Evolutionary conservation across 2,113 vertebrate species (phyloP).

Genomic region (Rhadina sibilatrix): DNA sequence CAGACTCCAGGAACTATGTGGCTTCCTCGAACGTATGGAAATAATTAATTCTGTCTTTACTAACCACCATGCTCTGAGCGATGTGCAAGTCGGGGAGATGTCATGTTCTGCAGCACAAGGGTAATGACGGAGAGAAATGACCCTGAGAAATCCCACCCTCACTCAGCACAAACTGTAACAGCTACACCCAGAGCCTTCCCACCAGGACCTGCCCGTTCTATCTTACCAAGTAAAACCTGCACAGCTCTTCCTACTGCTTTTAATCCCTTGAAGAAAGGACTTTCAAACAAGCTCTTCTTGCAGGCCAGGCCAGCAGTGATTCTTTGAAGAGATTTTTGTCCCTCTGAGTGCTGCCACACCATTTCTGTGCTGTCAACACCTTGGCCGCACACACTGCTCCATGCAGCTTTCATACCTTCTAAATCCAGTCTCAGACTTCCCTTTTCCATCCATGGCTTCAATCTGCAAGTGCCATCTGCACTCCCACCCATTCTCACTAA

Average conservation of each 20-base stretch:
- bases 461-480: background rate
- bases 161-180: background rate
- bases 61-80: background rate
- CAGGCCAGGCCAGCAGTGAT: background rate
- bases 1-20: background rate
- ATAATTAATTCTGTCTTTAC: background rate
- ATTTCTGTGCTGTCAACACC: background rate
- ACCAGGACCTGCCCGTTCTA: background rate
- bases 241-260: background rate
- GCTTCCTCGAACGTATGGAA: background rate
- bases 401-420: background rate
- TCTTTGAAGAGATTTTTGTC: background rate
- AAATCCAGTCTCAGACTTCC: background rate
- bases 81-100: background rate
- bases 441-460: background rate
- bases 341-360: background rate
- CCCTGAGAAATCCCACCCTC: background rate
- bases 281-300: background rate
- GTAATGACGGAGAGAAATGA: background rate
- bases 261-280: background rate
- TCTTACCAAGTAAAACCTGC: background rate
- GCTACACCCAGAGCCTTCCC: background rate
- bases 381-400: background rate
- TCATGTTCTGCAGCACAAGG: background rate
- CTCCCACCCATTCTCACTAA: background rate